phyloP scores from a whole-genome alignment of 2,797 vertebrate species.

The Taenioides sp. region DNA sequence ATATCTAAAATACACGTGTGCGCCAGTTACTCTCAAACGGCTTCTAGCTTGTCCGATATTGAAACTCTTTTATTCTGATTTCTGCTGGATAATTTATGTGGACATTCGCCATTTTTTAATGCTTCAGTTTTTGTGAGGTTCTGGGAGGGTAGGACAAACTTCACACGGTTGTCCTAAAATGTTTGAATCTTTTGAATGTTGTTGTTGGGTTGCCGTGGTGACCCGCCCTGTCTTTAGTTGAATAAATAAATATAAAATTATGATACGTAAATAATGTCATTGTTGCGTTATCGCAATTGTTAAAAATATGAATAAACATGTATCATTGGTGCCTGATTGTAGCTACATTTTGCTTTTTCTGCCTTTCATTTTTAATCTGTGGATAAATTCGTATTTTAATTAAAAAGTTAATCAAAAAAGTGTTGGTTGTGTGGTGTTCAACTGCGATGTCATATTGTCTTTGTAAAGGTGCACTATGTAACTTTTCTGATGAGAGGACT shows the following conservation, averaged over 20 bases:
- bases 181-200: constrained; percentile 74
- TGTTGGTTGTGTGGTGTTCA: constrained; percentile 28
- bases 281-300: constrained; percentile 44
- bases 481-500: background rate
- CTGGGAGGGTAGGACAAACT: constrained; percentile 50
- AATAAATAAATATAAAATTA: constrained; percentile 76
- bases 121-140: constrained; percentile 62
- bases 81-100: constrained; percentile 67
- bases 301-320: constrained; percentile 74
- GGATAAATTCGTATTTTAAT: constrained; percentile 86
- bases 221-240: constrained; percentile 66
- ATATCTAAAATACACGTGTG: constrained; percentile 40
- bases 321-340: constrained; percentile 86
- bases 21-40: constrained; percentile 58
- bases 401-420: constrained; percentile 78
- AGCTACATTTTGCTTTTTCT: constrained; percentile 84
- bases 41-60: constrained; percentile 62
- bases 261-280: constrained; percentile 80
- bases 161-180: constrained; percentile 63
- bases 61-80: constrained; percentile 68
- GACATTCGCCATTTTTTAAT: constrained; percentile 53
- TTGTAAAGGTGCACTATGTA: background rate
- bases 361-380: constrained; percentile 85
- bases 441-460: background rate
- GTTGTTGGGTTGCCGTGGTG: constrained; percentile 59